Conservation (phyloP, 2,888 invertebrate genomes). For the Drosophila melanosoma region DNA sequence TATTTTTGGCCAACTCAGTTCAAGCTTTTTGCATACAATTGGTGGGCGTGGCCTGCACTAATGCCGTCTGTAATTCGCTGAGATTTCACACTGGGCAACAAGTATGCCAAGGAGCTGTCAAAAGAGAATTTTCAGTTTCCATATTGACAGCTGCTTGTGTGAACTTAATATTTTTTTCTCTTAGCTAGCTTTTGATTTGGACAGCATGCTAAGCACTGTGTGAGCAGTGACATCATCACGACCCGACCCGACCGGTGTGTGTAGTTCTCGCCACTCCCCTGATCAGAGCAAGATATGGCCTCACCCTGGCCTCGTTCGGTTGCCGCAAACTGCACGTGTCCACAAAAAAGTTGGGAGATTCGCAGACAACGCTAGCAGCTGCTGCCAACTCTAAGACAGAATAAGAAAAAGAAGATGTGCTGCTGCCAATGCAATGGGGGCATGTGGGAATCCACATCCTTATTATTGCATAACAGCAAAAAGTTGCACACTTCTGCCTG, state of each 20-base stretch:
- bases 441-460: slow-evolving; percentile 23
- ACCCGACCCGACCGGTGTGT: neutral
- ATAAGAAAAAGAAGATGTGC: slow-evolving; percentile 4
- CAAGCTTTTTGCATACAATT: slow-evolving; percentile 16
- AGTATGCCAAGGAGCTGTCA: slow-evolving; percentile 45
- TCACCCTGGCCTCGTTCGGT: slow-evolving; percentile 72
- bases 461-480: slow-evolving; percentile 66
- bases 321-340: slow-evolving; percentile 71
- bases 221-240: slow-evolving; percentile 35
- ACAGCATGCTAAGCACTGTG: slow-evolving; percentile 22
- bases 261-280: slow-evolving; percentile 15
- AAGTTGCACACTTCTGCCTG: slow-evolving; percentile 24
- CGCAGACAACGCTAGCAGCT: slow-evolving; percentile 22
- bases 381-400: slow-evolving; percentile 39
- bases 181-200: slow-evolving; percentile 18
- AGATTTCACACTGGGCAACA: slow-evolving; percentile 56
- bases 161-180: neutral
- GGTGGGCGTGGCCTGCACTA: slow-evolving; percentile 46
- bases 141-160: slow-evolving; percentile 35
- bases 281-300: slow-evolving; percentile 54
- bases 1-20: neutral
- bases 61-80: slow-evolving; percentile 25
- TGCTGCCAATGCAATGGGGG: slow-evolving; percentile 12
- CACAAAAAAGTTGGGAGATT: slow-evolving; percentile 52
- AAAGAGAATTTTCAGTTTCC: slow-evolving; percentile 45